phyloP scores from a whole-genome alignment of 2,888 invertebrate genomes.

The Hoplodrina blanda region DNA sequence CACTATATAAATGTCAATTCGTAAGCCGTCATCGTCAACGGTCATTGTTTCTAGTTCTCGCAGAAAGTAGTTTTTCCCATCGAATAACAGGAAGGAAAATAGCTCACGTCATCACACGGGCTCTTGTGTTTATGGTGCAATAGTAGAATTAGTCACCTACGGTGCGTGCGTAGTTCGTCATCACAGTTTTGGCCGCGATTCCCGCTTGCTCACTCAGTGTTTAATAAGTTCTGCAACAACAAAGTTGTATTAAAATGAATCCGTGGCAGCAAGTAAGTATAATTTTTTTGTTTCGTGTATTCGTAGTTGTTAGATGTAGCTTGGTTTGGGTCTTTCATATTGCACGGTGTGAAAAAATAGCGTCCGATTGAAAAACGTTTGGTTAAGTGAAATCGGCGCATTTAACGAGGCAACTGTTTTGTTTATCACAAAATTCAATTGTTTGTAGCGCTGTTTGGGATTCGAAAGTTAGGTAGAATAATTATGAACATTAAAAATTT shows the following conservation, averaged over 20 bases:
- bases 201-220: constrained; percentile 41
- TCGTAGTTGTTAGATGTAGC: constrained; percentile 37
- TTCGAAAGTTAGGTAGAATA: not conserved
- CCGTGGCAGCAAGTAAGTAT: constrained; percentile 84
- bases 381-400: constrained; percentile 16
- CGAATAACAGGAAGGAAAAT: constrained; percentile 26
- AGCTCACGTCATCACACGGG: constrained; percentile 45
- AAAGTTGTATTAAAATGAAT: constrained; percentile 77
- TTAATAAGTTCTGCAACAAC: constrained; percentile 22
- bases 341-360: constrained; percentile 33
- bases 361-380: constrained; percentile 22
- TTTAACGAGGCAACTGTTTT: constrained; percentile 68
- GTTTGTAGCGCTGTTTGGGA: not conserved
- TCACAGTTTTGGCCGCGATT: constrained; percentile 19
- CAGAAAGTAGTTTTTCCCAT: constrained; percentile 49
- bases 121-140: constrained; percentile 37
- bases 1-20: not conserved
- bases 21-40: constrained; percentile 18
- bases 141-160: constrained; percentile 51
- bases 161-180: constrained; percentile 43
- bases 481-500: not conserved
- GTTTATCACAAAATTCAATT: constrained; percentile 80
- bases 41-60: constrained; percentile 19
- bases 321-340: constrained; percentile 38
- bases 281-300: constrained; percentile 38